These are phyloP conservation scores for Gila orcuttii DNA, from an alignment of 2,113 vertebrate species.

Conservation along the genomic window DNA sequence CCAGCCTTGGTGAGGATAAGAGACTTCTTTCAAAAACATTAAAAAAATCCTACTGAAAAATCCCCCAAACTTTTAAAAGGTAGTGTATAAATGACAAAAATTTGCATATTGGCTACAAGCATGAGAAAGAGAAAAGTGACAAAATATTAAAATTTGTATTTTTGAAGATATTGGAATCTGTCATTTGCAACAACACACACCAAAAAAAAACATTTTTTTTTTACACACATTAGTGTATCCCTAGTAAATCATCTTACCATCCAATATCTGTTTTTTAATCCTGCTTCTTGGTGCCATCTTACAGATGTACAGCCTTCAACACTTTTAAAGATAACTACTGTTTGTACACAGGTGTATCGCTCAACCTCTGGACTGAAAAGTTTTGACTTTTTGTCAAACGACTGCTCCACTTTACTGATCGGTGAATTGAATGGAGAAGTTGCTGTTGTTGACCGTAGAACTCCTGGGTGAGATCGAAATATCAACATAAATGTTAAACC, in stretches of 20 bases:
- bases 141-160: background rate
- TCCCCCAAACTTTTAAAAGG: background rate
- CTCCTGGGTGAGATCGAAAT: constrained; percentile 65
- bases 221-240: background rate
- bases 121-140: background rate
- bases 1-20: background rate
- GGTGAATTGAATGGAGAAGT: constrained; percentile 75
- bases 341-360: constrained; percentile 76
- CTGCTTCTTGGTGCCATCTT: background rate
- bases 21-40: background rate
- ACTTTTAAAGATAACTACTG: background rate
- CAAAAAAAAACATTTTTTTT: background rate
- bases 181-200: background rate
- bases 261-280: background rate
- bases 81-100: background rate
- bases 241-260: background rate
- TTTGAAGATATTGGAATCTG: background rate
- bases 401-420: constrained; percentile 76
- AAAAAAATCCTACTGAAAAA: background rate
- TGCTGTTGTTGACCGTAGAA: constrained; percentile 82
- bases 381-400: constrained; percentile 84
- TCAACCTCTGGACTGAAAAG: constrained; percentile 72
- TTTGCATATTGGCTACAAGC: background rate
- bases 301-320: background rate
- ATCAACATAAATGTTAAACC: background rate